Evolutionary conservation across 2,113 vertebrate genomes (phyloP).

Genomic region (Malurus elegans): DNA sequence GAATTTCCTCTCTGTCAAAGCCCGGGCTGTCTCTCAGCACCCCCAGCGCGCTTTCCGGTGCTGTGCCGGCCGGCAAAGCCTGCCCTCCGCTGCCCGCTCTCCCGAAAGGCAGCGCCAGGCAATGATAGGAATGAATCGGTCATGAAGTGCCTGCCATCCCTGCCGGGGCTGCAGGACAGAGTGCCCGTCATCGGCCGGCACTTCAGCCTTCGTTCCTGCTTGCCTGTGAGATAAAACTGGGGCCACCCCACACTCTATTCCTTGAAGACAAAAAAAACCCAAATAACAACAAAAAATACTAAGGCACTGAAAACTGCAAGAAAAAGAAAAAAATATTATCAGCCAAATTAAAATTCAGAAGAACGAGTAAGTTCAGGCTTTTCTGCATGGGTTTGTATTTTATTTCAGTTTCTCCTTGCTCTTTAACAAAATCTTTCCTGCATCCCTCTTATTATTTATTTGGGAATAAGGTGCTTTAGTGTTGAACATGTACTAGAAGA

Average conservation of each 20-base stretch:
- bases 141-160: too few relatives aligned
- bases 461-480: background rate
- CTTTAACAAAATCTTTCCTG: background rate
- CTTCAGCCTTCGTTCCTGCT: background rate
- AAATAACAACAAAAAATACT: background rate
- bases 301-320: background rate
- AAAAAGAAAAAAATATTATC: background rate
- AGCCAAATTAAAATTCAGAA: background rate
- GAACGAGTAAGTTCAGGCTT: background rate
- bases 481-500: background rate
- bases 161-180: background rate
- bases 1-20: rapidly evolving
- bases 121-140: rapidly evolving
- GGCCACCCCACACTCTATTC: background rate
- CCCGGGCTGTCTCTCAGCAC: background rate
- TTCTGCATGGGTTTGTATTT: background rate
- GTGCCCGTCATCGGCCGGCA: rapidly evolving
- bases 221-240: rapidly evolving
- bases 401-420: background rate
- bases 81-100: background rate
- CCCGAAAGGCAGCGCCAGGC: background rate
- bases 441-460: background rate
- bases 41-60: rapidly evolving
- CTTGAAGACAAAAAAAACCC: background rate
- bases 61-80: background rate